Conservation (phyloP, 2,888 invertebrate genomes). For the Aporophyla lueneburgensis region DNA sequence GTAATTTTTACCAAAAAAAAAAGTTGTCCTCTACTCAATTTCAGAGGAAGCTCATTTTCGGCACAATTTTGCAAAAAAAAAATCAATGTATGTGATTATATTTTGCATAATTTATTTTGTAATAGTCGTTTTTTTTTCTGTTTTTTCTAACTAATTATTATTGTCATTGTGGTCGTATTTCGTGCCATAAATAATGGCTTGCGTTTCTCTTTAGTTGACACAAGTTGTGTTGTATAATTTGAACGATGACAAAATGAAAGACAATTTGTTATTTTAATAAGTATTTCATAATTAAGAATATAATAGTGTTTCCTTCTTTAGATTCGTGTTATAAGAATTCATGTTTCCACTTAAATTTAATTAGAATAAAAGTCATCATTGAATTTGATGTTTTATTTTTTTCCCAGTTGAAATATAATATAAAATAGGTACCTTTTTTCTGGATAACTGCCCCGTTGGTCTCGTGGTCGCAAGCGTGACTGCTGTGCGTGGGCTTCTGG, state of each 20-base stretch:
- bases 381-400: conserved; percentile 76
- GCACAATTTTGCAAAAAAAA: conserved; percentile 74
- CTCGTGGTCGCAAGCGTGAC: no score
- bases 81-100: conserved; percentile 68
- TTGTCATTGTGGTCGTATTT: conserved; percentile 73
- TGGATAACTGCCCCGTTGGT: no score
- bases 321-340: conserved; percentile 90
- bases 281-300: conserved; percentile 90
- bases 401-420: background rate
- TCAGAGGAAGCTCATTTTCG: conserved; percentile 68
- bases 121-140: conserved; percentile 63
- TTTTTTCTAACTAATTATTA: conserved; percentile 71
- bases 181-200: conserved; percentile 81
- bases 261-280: conserved; percentile 89
- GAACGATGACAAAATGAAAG: conserved; percentile 86
- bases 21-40: conserved; percentile 67
- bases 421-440: background rate
- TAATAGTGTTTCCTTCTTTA: conserved; percentile 90
- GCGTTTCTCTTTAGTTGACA: conserved; percentile 64
- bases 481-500: no score
- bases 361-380: conserved; percentile 90
- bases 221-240: conserved; percentile 72
- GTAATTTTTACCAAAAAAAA: background rate
- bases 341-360: conserved; percentile 91
- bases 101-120: conserved; percentile 73